Base-by-base conservation (phyloP, 1,140 invertebrate species). In the Neodiprion fabricii region DNA sequence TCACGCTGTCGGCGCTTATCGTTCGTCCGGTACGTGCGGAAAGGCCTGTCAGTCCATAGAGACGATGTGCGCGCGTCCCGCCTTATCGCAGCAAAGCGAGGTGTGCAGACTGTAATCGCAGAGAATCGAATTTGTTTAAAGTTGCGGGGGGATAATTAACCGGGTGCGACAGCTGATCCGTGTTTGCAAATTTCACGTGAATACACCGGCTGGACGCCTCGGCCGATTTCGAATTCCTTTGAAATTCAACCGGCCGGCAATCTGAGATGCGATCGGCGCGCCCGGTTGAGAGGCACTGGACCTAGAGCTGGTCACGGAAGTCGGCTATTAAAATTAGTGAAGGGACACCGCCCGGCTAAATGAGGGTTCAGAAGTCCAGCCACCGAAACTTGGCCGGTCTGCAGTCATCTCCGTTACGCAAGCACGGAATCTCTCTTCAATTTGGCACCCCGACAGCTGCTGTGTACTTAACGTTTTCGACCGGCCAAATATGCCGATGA, bases 311-410 rank as follows among this genome's bases (percentile, higher is more conserved):
- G 53, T 17, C 53, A 61, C 53, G 53, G 53, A 61, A 61, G 53
- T 61, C 53, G 53, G 53, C 53, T 61, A 61, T 61, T 61, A 61
- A 61, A 61, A 61, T 61, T 61, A 61, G 53, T 61, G 53, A 61
- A 61, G 53, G 53, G 53, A 61, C 53, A 61, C 53, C 53, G 53
- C 53, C 53, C n/a, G 9, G 53, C 53, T 61, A 61, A 61, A 61
- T 9, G 53, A 61, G 53, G 53, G 53, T 61, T 61, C 53, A 9
- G 53, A 61, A 61, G 53, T 61, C 53, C 53, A 17, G n/a, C 53
- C 11, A 61, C 53, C 28, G 53, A 17, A 61, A 61, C 53, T 61
- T 61, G 53, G 53, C 53, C 53, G 53, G n/a, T 17, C 53, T 61
- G n/a, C 53, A 61, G 11, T 61, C 53, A 40, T 40, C 28, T 40